Evolutionary conservation across 2,113 vertebrate genomes (phyloP).

Genomic region (Zingel zingel): DNA sequence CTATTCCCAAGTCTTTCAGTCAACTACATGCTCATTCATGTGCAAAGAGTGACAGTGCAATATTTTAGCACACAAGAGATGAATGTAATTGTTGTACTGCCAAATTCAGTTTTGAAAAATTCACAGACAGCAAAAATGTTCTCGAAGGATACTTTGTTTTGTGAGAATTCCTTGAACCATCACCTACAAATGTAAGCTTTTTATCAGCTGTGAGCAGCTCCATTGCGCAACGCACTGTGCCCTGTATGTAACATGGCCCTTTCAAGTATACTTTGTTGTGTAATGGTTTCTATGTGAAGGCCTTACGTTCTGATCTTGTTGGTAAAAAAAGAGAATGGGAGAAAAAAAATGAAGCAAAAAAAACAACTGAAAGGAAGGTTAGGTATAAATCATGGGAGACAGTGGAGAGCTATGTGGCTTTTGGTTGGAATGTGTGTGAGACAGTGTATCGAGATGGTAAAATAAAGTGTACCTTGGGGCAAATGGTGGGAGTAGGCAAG

Average conservation of each 20-base stretch:
- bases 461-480: constrained; percentile 50
- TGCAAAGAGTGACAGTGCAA: neutral
- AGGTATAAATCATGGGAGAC: constrained; percentile 39
- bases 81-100: neutral
- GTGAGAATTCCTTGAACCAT: too few relatives aligned
- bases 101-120: too few relatives aligned
- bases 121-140: too few relatives aligned
- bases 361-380: neutral
- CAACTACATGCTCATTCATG: neutral
- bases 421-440: constrained; percentile 20
- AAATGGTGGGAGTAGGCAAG: constrained; percentile 1
- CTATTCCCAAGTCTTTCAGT: neutral
- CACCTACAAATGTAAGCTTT: too few relatives aligned
- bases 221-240: too few relatives aligned
- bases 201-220: too few relatives aligned
- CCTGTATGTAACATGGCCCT: too few relatives aligned
- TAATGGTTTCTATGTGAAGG: too few relatives aligned
- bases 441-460: constrained; percentile 15
- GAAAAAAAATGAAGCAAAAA: neutral
- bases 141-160: too few relatives aligned
- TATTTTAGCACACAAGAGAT: neutral
- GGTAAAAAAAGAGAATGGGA: neutral
- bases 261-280: too few relatives aligned
- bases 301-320: constrained; percentile 32
- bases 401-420: constrained; percentile 27